phyloP scores from a whole-genome alignment of 2,113 vertebrate genomes.

The Neofelis nebulosa region DNA sequence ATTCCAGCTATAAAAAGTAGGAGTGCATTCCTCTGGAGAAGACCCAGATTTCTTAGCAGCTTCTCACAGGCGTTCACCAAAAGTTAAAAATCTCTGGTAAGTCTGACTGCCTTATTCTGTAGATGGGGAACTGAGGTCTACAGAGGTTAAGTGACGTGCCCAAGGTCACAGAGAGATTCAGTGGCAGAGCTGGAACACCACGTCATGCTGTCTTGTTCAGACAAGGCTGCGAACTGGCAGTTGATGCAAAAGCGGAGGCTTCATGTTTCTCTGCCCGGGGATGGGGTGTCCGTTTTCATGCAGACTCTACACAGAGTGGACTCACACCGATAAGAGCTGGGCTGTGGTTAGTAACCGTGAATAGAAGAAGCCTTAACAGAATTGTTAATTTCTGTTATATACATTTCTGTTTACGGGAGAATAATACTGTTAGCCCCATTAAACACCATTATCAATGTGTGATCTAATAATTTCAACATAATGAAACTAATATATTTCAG shows the following conservation, averaged over 20 bases:
- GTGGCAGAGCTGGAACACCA: neutral
- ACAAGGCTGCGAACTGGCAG: neutral
- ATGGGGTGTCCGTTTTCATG: neutral
- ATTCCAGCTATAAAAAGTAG: neutral
- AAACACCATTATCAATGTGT: slow-evolving; percentile 79
- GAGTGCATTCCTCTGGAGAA: neutral
- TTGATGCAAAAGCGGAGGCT: neutral
- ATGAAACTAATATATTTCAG: slow-evolving; percentile 77
- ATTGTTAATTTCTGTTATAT: slow-evolving; percentile 70
- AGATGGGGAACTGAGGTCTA: neutral
- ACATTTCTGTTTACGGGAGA: slow-evolving; percentile 71
- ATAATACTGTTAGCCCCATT: slow-evolving; percentile 76
- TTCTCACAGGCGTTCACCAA: neutral
- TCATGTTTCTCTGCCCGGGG: neutral
- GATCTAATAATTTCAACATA: slow-evolving; percentile 80
- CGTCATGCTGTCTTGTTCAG: neutral
- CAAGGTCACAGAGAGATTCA: neutral
- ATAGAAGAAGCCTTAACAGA: slow-evolving; percentile 60
- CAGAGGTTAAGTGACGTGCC: neutral
- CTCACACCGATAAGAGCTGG: slow-evolving; percentile 20
- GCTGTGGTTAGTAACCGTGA: slow-evolving; percentile 60
- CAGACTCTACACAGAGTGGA: slow-evolving; percentile 20
- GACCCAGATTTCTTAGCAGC: neutral
- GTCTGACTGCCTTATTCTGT: neutral
- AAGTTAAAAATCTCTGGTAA: neutral